phyloP scores from a whole-genome alignment of 2,113 vertebrate species.

The Plecotus auritus region DNA sequence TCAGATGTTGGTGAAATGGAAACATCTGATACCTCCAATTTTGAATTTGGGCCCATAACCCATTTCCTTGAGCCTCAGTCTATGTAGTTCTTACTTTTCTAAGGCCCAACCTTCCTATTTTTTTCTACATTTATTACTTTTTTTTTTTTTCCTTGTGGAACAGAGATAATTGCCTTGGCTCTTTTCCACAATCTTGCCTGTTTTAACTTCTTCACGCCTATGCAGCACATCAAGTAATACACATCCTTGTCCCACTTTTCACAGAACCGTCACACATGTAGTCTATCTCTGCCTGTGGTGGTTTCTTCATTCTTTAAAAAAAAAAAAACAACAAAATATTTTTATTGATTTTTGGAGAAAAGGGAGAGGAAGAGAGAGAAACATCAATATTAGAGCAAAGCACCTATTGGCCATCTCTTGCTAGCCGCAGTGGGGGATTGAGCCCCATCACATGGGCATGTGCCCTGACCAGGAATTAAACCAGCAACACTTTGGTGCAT shows the following conservation, averaged over 20 bases:
- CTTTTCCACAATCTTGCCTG: not conserved
- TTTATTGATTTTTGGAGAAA: not conserved
- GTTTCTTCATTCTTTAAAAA: too few species aligned
- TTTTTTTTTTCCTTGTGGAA: not conserved
- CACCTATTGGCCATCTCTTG: too few species aligned
- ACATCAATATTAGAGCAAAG: not conserved
- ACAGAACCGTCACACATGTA: not conserved
- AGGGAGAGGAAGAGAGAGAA: not conserved
- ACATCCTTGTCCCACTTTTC: not conserved
- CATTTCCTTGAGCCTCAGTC: not conserved
- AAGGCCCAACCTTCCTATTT: not conserved
- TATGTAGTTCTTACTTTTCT: not conserved
- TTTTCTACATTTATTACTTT: not conserved
- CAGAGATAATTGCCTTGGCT: not conserved
- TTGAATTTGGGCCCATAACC: not conserved
- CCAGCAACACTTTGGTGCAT: too few species aligned
- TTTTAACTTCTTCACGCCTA: too few species aligned
- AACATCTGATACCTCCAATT: accelerated
- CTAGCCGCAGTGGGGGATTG: not conserved
- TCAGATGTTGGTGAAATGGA: not conserved
- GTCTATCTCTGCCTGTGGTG: not conserved
- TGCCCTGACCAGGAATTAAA: not conserved
- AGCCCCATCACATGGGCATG: not conserved
- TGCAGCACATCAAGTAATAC: too few species aligned
- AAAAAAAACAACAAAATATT: too few species aligned